These are phyloP conservation scores for Orussus abietinus DNA, from an alignment of 1,140 invertebrate species.

Conservation along the genomic window DNA sequence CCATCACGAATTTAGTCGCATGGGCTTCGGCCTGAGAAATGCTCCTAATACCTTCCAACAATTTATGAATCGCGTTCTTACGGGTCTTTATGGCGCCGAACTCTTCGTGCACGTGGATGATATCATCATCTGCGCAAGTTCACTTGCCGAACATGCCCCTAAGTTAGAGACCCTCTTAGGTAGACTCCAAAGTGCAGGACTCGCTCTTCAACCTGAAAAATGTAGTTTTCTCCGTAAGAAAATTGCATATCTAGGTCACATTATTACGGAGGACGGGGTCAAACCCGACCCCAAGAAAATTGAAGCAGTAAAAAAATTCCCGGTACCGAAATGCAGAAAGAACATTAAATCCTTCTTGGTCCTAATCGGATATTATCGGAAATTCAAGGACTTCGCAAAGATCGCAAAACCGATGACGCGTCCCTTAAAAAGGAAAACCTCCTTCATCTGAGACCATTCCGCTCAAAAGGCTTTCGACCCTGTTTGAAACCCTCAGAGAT, in stretches of 20 bases:
- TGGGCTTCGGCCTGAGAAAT: slow-evolving; percentile 41
- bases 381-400: slow-evolving; percentile 17
- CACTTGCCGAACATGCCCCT: slow-evolving; percentile 34
- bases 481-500: slow-evolving; percentile 22
- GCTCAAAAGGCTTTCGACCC: slow-evolving; percentile 14
- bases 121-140: slow-evolving; percentile 35
- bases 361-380: slow-evolving; percentile 22
- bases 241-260: slow-evolving; percentile 21
- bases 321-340: slow-evolving; percentile 14
- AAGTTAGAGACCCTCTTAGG: slow-evolving; percentile 20
- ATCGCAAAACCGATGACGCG: slow-evolving; percentile 28
- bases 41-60: slow-evolving; percentile 37
- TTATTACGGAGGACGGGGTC: slow-evolving; percentile 16
- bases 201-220: slow-evolving; percentile 25
- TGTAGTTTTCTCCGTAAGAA: slow-evolving; percentile 18
- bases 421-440: slow-evolving; percentile 24
- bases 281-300: slow-evolving; percentile 21
- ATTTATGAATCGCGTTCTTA: slow-evolving; percentile 31
- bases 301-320: slow-evolving; percentile 15
- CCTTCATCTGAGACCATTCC: not conserved
- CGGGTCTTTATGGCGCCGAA: slow-evolving; percentile 18
- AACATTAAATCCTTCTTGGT: slow-evolving; percentile 24
- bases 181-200: slow-evolving; percentile 7
- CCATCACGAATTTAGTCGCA: slow-evolving; percentile 24
- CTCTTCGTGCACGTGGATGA: slow-evolving; percentile 50